Evolutionary conservation across 1,140 invertebrate species (phyloP).

Genomic region (Copidosoma floridanum): DNA sequence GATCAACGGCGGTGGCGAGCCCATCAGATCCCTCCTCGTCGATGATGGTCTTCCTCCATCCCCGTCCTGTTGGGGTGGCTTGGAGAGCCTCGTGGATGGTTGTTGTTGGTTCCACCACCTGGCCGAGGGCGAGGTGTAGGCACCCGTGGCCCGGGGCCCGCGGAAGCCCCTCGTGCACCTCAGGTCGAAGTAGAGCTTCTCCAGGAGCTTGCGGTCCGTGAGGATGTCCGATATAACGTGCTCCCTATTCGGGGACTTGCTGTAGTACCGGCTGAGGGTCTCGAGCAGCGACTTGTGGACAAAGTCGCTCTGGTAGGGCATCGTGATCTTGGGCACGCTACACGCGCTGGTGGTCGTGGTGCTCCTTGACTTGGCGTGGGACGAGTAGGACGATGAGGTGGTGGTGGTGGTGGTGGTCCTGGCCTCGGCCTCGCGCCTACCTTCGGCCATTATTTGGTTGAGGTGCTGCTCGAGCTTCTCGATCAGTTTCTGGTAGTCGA

Average conservation of each 20-base stretch:
- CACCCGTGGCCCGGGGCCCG: conserved; percentile 53
- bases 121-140: conserved; percentile 46
- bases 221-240: conserved; percentile 69
- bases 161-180: conserved; percentile 68
- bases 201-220: conserved; percentile 68
- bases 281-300: conserved; percentile 65
- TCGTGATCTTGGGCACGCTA: conserved; percentile 29
- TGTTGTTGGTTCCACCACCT: conserved; percentile 50
- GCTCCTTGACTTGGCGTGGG: not conserved
- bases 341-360: not conserved
- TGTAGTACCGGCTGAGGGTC: conserved; percentile 66
- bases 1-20: conserved; percentile 66
- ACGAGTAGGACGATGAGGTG: too few relatives aligned
- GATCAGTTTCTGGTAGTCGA: conserved; percentile 66
- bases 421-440: conserved; percentile 31
- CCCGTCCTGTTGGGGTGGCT: conserved; percentile 14
- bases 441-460: conserved; percentile 50
- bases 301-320: conserved; percentile 57
- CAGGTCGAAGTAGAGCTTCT: conserved; percentile 71
- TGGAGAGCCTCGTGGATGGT: conserved; percentile 36
- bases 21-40: conserved; percentile 37
- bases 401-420: not conserved
- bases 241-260: conserved; percentile 64
- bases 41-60: conserved; percentile 4
- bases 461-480: conserved; percentile 66